These are phyloP conservation scores for Pterostichus madidus DNA, from an alignment of 2,888 invertebrate species.

Conservation along the genomic window DNA sequence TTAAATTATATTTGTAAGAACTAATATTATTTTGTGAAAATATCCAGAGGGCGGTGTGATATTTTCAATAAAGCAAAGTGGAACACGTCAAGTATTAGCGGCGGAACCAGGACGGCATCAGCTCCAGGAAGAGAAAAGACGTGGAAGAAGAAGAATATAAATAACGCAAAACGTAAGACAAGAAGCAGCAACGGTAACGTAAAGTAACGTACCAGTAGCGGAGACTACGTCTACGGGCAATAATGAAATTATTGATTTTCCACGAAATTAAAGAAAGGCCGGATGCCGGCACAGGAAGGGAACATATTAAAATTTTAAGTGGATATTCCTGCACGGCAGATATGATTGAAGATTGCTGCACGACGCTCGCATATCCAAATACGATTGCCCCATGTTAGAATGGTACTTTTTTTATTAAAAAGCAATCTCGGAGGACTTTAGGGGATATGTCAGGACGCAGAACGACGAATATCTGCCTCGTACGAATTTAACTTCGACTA, in stretches of 20 bases:
- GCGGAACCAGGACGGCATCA: background rate
- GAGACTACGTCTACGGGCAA: constrained; percentile 69
- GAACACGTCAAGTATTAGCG: constrained; percentile 41
- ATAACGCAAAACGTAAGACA: constrained; percentile 39
- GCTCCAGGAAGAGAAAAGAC: background rate
- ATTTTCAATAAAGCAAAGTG: constrained; percentile 44
- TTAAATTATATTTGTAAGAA: no score
- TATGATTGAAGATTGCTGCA: constrained; percentile 65
- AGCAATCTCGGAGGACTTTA: constrained; percentile 66
- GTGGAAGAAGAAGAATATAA: constrained; percentile 27
- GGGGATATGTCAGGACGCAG: constrained; percentile 57
- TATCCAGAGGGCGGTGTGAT: constrained; percentile 32
- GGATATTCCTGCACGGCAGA: constrained; percentile 69
- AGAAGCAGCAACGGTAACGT: constrained; percentile 23
- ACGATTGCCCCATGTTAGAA: constrained; percentile 62
- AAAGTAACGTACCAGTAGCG: constrained; percentile 24
- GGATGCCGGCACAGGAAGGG: constrained; percentile 70
- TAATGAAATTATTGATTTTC: constrained; percentile 74
- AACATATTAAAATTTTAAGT: constrained; percentile 74
- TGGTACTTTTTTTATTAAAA: constrained; percentile 67
- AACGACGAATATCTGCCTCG: constrained; percentile 3
- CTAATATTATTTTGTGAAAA: constrained; percentile 24
- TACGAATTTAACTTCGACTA: constrained; percentile 55
- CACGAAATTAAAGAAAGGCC: constrained; percentile 72
- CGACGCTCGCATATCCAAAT: constrained; percentile 66